A percentile compares a stretch with the other conserved stretches of the same genome.
Conservation (phyloP, 2,888 invertebrate species). For the Seira musarum region DNA sequence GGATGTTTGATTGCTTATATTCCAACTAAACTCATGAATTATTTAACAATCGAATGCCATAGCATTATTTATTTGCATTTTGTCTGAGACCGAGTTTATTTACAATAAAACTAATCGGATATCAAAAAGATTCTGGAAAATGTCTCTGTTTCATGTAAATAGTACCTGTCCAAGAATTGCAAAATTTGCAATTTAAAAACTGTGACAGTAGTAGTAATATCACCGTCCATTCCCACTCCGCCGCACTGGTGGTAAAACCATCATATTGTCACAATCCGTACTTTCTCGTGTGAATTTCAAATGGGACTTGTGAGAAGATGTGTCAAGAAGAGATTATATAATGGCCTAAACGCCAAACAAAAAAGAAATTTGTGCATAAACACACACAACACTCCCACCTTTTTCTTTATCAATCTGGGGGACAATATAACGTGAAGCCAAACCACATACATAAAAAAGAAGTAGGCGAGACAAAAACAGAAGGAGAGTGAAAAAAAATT, state of each 20-base stretch:
- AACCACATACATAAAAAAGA: not conserved
- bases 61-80: no score
- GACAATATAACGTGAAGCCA: not conserved
- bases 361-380: not conserved
- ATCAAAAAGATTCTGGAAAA: no score
- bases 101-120: no score
- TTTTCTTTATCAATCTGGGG: not conserved
- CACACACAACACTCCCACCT: not conserved
- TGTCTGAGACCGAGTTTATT: no score
- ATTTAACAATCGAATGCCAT: no score
- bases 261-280: not conserved
- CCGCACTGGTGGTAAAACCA: not conserved
- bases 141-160: no score
- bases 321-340: not conserved
- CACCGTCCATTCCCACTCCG: not conserved
- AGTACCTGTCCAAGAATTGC: no score
- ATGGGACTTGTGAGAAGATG: not conserved
- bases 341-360: conserved; percentile 9
- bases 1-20: no score
- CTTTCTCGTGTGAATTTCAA: not conserved
- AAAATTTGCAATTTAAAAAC: no score
- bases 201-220: not conserved
- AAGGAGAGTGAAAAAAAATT: not conserved
- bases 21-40: no score
- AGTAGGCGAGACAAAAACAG: not conserved